Evolutionary conservation across 2,888 invertebrate species (phyloP).

Genomic region (Fragum whitleyi): DNA sequence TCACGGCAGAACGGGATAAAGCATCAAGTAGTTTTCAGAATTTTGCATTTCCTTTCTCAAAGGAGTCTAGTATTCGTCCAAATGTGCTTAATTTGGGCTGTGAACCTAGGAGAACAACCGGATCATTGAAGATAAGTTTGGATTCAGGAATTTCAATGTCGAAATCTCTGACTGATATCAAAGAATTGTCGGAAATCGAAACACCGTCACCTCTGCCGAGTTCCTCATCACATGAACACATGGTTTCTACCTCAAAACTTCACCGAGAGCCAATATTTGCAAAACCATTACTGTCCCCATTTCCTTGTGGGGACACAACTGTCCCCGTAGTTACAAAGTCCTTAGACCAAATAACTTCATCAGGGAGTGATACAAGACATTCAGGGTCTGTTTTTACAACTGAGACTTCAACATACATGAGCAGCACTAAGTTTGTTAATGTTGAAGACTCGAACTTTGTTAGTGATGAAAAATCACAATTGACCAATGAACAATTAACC

Average conservation of each 20-base stretch:
- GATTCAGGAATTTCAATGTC: slow-evolving; percentile 42
- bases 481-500: slow-evolving; percentile 16
- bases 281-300: slow-evolving; percentile 46
- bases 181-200: slow-evolving; percentile 50
- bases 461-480: slow-evolving; percentile 11
- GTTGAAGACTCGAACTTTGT: slow-evolving; percentile 2
- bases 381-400: slow-evolving; percentile 47
- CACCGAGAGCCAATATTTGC: slow-evolving; percentile 15
- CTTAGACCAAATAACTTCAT: slow-evolving; percentile 2
- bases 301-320: slow-evolving; percentile 63
- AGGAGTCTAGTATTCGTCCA: slow-evolving; percentile 43
- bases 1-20: neutral
- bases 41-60: slow-evolving; percentile 35
- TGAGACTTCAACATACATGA: slow-evolving; percentile 15
- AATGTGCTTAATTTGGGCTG: slow-evolving; percentile 48
- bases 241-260: slow-evolving; percentile 10
- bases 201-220: slow-evolving; percentile 41
- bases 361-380: slow-evolving; percentile 29
- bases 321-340: slow-evolving; percentile 30
- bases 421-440: slow-evolving; percentile 1
- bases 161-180: slow-evolving; percentile 59
- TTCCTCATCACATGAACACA: slow-evolving; percentile 40
- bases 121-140: slow-evolving; percentile 37
- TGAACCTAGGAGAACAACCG: slow-evolving; percentile 39
- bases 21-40: neutral